Evolutionary conservation across 1,140 invertebrate genomes (phyloP).

Genomic region (Scaptomyza montana): DNA sequence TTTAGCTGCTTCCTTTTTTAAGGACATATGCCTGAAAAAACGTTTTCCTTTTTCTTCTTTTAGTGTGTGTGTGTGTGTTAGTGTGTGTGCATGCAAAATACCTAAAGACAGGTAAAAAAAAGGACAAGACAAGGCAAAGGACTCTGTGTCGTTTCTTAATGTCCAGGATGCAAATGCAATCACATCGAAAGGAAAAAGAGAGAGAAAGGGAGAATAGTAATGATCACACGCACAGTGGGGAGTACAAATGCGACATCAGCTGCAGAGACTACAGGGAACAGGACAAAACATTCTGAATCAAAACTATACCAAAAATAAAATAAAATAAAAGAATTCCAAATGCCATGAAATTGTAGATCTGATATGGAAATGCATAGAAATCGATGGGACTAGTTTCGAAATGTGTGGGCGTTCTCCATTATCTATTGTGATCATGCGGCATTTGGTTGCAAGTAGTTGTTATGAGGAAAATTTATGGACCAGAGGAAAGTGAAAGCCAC

Average conservation of each 20-base stretch:
- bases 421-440: constrained; percentile 49
- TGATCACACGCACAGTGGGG: constrained; percentile 77
- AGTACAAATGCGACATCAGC: constrained; percentile 47
- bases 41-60: constrained; percentile 21
- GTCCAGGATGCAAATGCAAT: constrained; percentile 69
- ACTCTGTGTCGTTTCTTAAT: background rate
- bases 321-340: constrained; percentile 15
- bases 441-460: constrained; percentile 40
- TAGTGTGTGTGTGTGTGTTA: constrained; percentile 11
- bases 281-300: constrained; percentile 39
- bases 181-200: constrained; percentile 6
- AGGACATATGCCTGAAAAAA: constrained; percentile 31
- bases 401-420: constrained; percentile 62
- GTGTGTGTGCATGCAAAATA: constrained; percentile 60
- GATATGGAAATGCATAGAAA: constrained; percentile 26
- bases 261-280: constrained; percentile 32
- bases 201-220: background rate
- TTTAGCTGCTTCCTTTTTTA: constrained; percentile 18
- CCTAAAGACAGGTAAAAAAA: constrained; percentile 55
- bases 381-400: constrained; percentile 15
- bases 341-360: constrained; percentile 71
- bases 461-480: constrained; percentile 32
- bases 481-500: constrained; percentile 62
- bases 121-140: background rate
- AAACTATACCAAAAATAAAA: constrained; percentile 49